phyloP scores from a whole-genome alignment of 2,113 vertebrate species.

The Jaculus jaculus region DNA sequence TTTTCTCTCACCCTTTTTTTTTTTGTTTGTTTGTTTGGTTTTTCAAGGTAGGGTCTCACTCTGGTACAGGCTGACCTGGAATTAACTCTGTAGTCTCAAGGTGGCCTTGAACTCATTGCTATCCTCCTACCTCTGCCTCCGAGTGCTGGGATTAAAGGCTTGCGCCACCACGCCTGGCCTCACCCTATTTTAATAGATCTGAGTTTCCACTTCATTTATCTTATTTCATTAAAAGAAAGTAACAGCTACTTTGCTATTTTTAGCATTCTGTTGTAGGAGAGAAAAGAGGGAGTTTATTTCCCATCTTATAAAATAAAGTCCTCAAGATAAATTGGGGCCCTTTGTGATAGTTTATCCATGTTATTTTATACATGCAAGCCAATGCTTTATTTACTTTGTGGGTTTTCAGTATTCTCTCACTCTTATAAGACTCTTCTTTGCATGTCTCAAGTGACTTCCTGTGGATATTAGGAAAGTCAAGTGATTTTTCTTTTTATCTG shows the following conservation, averaged over 20 bases:
- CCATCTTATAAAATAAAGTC: conserved; percentile 14
- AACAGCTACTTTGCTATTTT: conserved; percentile 51
- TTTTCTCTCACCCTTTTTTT: conserved; percentile 28
- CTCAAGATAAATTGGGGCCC: not conserved
- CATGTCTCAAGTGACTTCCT: not conserved
- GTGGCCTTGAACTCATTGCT: no score
- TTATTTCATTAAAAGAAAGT: conserved; percentile 34
- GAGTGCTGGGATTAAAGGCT: no score
- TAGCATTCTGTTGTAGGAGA: conserved; percentile 1
- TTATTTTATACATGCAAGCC: not conserved
- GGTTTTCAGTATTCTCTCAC: not conserved
- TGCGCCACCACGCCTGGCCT: no score
- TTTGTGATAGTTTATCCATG: not conserved
- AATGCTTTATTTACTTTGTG: not conserved
- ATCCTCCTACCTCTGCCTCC: no score
- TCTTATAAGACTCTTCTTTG: conserved; percentile 9
- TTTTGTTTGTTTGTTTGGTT: no score
- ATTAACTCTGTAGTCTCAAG: no score
- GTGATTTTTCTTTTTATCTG: not conserved
- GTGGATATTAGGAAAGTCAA: not conserved
- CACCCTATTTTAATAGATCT: conserved; percentile 41
- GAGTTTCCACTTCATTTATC: conserved; percentile 43
- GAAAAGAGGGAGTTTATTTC: conserved; percentile 38
- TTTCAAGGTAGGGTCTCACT: no score
- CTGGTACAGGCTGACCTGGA: no score